phyloP scores from a whole-genome alignment of 64 coral and sea anemone species.

The Actinia tenebrosa region DNA sequence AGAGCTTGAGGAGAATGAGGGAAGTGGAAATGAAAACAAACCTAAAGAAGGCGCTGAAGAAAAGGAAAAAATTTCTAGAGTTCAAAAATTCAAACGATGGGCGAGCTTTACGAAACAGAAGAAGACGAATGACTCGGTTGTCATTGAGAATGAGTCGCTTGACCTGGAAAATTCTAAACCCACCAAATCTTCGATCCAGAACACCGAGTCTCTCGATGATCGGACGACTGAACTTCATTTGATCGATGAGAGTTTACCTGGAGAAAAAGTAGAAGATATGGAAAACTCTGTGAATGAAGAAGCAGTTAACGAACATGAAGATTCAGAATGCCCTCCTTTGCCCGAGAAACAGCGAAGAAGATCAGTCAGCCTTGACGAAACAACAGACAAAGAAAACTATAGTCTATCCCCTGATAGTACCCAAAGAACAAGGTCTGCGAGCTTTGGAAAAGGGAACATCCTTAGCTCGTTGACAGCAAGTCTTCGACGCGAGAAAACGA shows the following conservation, averaged over 20 bases:
- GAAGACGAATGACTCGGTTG: background rate
- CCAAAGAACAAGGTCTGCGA: background rate
- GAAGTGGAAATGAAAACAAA: background rate
- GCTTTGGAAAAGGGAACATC: background rate
- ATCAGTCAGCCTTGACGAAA: background rate
- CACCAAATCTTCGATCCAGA: background rate
- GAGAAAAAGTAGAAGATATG: background rate
- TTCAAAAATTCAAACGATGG: slow-evolving; percentile 26
- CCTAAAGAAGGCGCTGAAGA: background rate
- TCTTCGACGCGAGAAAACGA: background rate
- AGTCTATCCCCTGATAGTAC: background rate
- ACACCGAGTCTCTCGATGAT: background rate
- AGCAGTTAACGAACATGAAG: background rate
- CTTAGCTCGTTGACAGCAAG: background rate
- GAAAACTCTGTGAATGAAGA: background rate
- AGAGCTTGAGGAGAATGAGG: background rate
- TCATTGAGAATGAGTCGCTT: background rate
- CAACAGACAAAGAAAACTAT: background rate
- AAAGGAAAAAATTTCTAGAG: slow-evolving; percentile 8
- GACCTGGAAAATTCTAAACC: background rate
- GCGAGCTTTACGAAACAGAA: slow-evolving; percentile 18
- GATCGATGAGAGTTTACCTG: background rate
- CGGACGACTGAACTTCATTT: background rate
- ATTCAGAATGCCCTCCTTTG: background rate
- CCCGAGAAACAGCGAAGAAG: background rate